Evolutionary conservation across 1,140 invertebrate genomes (phyloP), one percentile per base, ranked within the genome.

Genomic region (Drosophila hydei): DNA sequence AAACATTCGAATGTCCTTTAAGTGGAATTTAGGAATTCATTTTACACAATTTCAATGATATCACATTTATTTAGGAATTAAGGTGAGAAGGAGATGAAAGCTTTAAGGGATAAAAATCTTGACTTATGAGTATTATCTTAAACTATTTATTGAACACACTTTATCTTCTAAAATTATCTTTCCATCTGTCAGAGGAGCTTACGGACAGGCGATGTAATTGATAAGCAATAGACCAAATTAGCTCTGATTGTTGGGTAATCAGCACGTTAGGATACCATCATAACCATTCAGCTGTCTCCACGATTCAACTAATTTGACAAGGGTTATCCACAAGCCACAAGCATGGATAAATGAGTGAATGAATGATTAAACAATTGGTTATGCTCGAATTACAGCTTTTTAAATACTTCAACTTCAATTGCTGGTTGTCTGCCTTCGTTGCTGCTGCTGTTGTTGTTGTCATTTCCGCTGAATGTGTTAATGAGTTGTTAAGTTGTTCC

Each of bases 401-500:
- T 61, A 77, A 64, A 68, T 47, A 72, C 69, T 56, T 38, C 33
- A 50, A 14, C 25, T 43, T 59, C 52, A 71, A 72, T 79, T 79
- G 76, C 76, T 76, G 80, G 30, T 27, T 52, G 21, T 27, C 12
- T 40, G 51, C 42, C 16, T 16, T 16, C 25, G 9, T 50, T 23
- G 33, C n/a, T n/a, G n/a, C n/a, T n/a, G n/a, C 21, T 40, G 21
- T 55, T 68, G 56, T 60, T 50, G 21, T 59, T 67, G n/a, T 16
- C 56, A 42, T 43, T 61, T 84, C 62, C 54, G 30, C n/a, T 61
- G 80, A 64, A 65, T 69, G 64, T 85, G 81, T 85, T 85, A 85
- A 85, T 85, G 80, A 87, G 80, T 79, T 85, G 81, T 85, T 85
- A 80, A 85, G 60, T 81, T 79, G 56, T 50, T 60, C 70, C 43